Percentiles rank a stretch among this genome's conserved stretches.
Conservation (phyloP, 1,140 invertebrate species). For the Chrysomallon squamiferum region DNA sequence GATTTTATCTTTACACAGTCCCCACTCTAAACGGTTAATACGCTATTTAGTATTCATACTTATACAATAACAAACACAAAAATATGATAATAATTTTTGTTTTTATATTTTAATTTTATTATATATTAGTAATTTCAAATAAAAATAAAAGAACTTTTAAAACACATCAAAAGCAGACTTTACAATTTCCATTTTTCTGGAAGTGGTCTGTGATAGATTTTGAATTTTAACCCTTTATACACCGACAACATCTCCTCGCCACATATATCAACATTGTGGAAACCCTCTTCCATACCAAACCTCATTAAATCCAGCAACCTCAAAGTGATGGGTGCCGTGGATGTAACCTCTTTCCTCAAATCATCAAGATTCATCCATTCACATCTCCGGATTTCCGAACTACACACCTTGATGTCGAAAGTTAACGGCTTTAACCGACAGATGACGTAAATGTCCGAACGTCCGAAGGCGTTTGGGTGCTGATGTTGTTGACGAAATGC, state of each 20-base stretch:
- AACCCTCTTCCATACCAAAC: conserved; percentile 43
- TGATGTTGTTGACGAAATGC: conserved; percentile 74
- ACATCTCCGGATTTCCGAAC: conserved; percentile 78
- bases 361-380: conserved; percentile 74
- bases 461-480: conserved; percentile 74
- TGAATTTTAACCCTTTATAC: conserved; percentile 44
- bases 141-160: too few relatives aligned
- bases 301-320: conserved; percentile 36
- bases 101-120: too few relatives aligned
- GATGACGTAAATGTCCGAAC: conserved; percentile 86
- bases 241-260: conserved; percentile 42
- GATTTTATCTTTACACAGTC: too few relatives aligned
- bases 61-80: too few relatives aligned
- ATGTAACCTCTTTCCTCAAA: conserved; percentile 20
- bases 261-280: conserved; percentile 47
- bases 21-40: too few relatives aligned
- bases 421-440: conserved; percentile 74
- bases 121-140: too few relatives aligned
- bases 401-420: conserved; percentile 72
- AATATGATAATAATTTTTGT: too few relatives aligned
- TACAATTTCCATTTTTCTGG: not conserved
- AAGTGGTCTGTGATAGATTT: conserved; percentile 39
- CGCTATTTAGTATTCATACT: too few relatives aligned
- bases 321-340: conserved; percentile 35
- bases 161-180: not conserved